A percentile compares a stretch with the other conserved stretches of the same genome.
These are phyloP conservation scores for Bradypodion pumilum DNA, from an alignment of 2,797 vertebrate species.

Conservation along the genomic window DNA sequence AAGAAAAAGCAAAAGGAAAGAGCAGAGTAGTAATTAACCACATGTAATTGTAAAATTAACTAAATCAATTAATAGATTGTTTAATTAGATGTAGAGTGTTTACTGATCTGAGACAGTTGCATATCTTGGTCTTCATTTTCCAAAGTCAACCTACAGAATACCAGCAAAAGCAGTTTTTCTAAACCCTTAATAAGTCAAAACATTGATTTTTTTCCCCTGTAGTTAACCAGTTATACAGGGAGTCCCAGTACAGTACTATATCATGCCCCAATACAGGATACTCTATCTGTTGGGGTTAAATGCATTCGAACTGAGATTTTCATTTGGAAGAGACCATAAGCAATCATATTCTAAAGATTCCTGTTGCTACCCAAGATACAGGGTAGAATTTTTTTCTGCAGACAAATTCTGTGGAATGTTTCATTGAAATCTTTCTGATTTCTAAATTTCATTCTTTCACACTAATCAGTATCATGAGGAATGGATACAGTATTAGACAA, in stretches of 20 bases:
- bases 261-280: not conserved
- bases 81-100: slow-evolving; percentile 16
- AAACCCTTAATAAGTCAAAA: not conserved
- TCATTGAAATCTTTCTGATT: not conserved
- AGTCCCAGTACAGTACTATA: not conserved
- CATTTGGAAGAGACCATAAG: not conserved
- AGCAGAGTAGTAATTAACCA: not conserved
- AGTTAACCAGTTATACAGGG: not conserved
- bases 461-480: not conserved
- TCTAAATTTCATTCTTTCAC: not conserved
- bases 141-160: not conserved
- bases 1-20: not conserved
- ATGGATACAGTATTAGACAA: not conserved
- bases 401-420: not conserved
- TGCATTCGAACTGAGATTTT: not conserved
- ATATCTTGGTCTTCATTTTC: not conserved
- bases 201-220: not conserved
- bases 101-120: not conserved
- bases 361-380: not conserved
- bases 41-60: not conserved
- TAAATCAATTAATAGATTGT: slow-evolving; percentile 7
- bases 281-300: not conserved
- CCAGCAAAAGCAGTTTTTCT: not conserved
- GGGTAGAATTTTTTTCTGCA: not conserved
- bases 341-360: not conserved